Conservation (phyloP, 2,797 vertebrate species). For the Notolabrus celidotus region DNA sequence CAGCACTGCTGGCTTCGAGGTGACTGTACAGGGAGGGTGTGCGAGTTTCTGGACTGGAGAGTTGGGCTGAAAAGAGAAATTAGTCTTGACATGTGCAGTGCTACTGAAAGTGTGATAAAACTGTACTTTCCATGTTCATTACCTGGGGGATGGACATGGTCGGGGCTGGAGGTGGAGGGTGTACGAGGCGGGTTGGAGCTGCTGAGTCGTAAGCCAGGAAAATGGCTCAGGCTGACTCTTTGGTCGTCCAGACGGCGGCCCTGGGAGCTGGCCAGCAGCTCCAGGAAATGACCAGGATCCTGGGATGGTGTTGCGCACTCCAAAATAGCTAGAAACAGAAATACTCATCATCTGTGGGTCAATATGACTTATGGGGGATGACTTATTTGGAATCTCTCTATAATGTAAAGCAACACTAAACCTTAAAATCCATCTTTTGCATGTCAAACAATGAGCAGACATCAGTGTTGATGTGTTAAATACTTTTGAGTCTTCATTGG, state of each 20-base stretch:
- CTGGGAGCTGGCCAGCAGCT: slow-evolving; percentile 94
- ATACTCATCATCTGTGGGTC: slow-evolving; percentile 11
- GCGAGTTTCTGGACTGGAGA: slow-evolving; percentile 66
- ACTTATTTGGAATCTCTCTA: neutral
- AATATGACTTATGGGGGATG: neutral
- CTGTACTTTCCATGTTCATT: neutral
- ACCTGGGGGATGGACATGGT: slow-evolving; percentile 64
- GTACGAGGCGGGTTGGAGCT: slow-evolving; percentile 75
- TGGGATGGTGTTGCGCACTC: slow-evolving; percentile 78
- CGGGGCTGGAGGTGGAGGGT: slow-evolving; percentile 81
- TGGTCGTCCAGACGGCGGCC: slow-evolving; percentile 93
- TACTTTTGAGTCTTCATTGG: neutral
- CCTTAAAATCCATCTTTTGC: neutral
- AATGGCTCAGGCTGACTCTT: slow-evolving; percentile 87
- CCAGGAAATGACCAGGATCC: slow-evolving; percentile 94
- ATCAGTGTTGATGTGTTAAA: neutral
- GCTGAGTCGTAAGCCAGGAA: slow-evolving; percentile 91
- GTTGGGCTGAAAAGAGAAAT: slow-evolving; percentile 47
- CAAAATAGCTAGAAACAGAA: slow-evolving; percentile 81
- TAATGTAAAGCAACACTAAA: slow-evolving; percentile 5
- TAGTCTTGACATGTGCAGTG: neutral
- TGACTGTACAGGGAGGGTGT: slow-evolving; percentile 82
- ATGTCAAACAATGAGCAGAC: neutral
- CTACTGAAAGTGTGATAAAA: neutral
- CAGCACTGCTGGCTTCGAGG: slow-evolving; percentile 80